These are phyloP conservation scores for Prietella phreatophila DNA, from an alignment of 2,113 vertebrate species.

Conservation along the genomic window DNA sequence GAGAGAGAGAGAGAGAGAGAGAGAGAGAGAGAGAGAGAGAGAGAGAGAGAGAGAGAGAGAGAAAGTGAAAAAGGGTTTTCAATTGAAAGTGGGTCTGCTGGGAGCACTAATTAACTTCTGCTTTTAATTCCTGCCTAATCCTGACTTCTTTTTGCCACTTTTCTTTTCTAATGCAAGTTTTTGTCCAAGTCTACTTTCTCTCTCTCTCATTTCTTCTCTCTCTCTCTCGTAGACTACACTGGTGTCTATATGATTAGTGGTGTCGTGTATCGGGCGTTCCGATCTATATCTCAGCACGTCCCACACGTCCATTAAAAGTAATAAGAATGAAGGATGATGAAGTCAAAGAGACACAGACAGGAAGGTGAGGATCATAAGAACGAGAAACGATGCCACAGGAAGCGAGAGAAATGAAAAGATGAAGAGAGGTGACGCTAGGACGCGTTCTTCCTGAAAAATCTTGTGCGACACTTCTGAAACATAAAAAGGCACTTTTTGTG, in stretches of 20 bases:
- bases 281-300: not conserved
- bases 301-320: not conserved
- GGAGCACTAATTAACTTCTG: conserved; percentile 75
- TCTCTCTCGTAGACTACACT: not conserved
- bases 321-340: not conserved
- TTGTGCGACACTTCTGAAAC: not conserved
- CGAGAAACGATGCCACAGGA: conserved; percentile 4
- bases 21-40: conserved; percentile 62
- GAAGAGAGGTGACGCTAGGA: conserved; percentile 49
- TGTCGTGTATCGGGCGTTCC: not conserved
- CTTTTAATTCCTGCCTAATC: conserved; percentile 73
- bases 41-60: conserved; percentile 59
- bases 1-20: no score
- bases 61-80: conserved; percentile 64
- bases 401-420: conserved; percentile 53
- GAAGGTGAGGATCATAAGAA: not conserved
- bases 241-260: not conserved
- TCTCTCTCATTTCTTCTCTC: conserved; percentile 45
- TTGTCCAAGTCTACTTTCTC: conserved; percentile 54
- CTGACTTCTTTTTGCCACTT: conserved; percentile 61
- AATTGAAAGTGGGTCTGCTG: conserved; percentile 68
- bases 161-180: conserved; percentile 61
- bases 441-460: not conserved
- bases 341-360: not conserved
- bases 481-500: not conserved